Base-by-base conservation (phyloP, 2,113 vertebrate genomes). In the Trachemys scripta region DNA sequence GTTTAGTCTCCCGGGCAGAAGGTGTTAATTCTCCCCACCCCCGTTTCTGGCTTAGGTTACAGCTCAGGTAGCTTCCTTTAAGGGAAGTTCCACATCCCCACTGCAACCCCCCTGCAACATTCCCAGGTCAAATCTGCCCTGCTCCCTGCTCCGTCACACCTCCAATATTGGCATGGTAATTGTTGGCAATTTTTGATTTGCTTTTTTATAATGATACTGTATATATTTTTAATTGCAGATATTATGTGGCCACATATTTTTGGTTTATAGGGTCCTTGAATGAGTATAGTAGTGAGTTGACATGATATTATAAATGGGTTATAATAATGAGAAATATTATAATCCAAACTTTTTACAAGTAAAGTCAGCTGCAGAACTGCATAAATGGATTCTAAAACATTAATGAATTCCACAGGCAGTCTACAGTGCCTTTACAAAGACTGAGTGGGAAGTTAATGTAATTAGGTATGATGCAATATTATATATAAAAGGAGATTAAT, bases 391-490 rank as follows among this genome's bases (percentile, higher is more conserved):
- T 84, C 6, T 72, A 84, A 89, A 47, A 79, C 9, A 91, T n/a
- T 89, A 95, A 97, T 83, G 35, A 95, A 92, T 93, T 94, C 49
- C 35, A 84, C 6, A 42, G 8, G 78, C 45, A 75, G 7, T 69
- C 69, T 95, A 51, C 10, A 80, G 9, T 25, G 6, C 35, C 20
- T 80, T 88, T 89, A 81, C 1, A 90, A 78, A 42, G 59, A 42
- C 11, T 82, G 22, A 95, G 51, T 87, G 17, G 84, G 57, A 96
- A 95, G 50, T 57, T 17, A 81, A 9, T 17, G 78, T 59, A 95
- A 85, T 88, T 84, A 89, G 42, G 20, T 84, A n/a, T 31, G 8
- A 22, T 93, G 13, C 25, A 90, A 50, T 3, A 45, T 57, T 69
- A 25, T 62, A 17, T 72, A 4, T 82, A 82, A 91, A 85, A 78